These are phyloP conservation scores for Platichthys flesus DNA, from an alignment of 2,113 vertebrate species.

Conservation along the genomic window DNA sequence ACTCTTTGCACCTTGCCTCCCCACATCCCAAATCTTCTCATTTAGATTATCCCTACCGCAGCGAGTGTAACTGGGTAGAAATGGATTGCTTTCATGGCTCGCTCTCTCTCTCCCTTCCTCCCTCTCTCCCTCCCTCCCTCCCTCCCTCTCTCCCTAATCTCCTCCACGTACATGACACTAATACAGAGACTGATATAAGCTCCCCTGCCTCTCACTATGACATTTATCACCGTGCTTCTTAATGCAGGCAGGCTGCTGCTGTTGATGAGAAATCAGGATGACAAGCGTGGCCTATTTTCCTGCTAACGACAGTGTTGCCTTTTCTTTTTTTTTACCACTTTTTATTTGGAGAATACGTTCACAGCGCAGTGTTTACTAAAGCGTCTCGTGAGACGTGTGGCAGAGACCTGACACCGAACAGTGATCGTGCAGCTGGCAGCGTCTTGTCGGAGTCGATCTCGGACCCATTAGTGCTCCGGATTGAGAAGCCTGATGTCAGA, in stretches of 20 bases:
- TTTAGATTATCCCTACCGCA: slow-evolving; percentile 62
- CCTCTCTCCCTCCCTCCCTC: slow-evolving; percentile 4
- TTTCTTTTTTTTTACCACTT: background rate
- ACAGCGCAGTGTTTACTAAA: slow-evolving; percentile 43
- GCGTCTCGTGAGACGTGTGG: slow-evolving; percentile 15
- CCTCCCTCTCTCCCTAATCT: slow-evolving; percentile 59
- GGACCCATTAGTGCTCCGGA: slow-evolving; percentile 36
- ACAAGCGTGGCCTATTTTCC: slow-evolving; percentile 67
- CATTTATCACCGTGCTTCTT: slow-evolving; percentile 70
- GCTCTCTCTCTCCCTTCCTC: slow-evolving; percentile 12
- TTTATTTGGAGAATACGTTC: slow-evolving; percentile 11
- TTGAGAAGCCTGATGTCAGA: slow-evolving; percentile 20
- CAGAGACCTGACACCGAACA: slow-evolving; percentile 29
- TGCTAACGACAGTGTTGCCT: slow-evolving; percentile 42
- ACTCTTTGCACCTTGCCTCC: slow-evolving; percentile 38
- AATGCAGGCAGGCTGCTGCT: slow-evolving; percentile 63
- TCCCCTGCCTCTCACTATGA: slow-evolving; percentile 67
- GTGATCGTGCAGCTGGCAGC: slow-evolving; percentile 39
- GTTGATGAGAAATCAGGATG: slow-evolving; percentile 68
- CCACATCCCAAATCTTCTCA: slow-evolving; percentile 53
- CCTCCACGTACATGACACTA: slow-evolving; percentile 75
- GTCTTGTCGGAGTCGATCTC: slow-evolving; percentile 22
- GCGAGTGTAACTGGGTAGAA: slow-evolving; percentile 41
- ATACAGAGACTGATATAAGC: slow-evolving; percentile 75
- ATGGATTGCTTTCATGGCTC: slow-evolving; percentile 46